Percentiles rank a stretch among this genome's conserved stretches.
Evolutionary conservation across 2,797 vertebrate species (phyloP).

Genomic region (Champsocephalus gunnari): DNA sequence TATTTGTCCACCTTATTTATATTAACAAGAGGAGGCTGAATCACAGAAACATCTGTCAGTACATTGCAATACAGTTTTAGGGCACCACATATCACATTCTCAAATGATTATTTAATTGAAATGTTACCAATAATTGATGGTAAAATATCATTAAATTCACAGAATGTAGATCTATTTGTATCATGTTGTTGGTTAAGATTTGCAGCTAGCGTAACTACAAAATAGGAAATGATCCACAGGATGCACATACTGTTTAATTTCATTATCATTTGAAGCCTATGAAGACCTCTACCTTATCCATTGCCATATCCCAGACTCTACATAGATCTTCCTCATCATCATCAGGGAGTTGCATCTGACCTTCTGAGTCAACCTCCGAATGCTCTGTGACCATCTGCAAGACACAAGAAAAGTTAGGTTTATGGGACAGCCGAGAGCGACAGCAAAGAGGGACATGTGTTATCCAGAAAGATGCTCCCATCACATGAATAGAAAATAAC

Average conservation of each 20-base stretch:
- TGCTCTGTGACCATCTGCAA: slow-evolving; percentile 80
- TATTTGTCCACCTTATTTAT: not conserved
- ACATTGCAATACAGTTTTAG: not conserved
- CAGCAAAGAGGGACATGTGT: not conserved
- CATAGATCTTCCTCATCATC: slow-evolving; percentile 94
- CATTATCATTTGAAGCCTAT: not conserved
- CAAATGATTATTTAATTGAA: not conserved
- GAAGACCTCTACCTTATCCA: slow-evolving; percentile 89
- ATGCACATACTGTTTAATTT: not conserved
- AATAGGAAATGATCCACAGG: not conserved
- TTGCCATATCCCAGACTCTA: slow-evolving; percentile 98
- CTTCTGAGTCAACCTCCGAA: slow-evolving; percentile 68
- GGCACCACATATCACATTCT: not conserved
- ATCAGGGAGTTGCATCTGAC: slow-evolving; percentile 85
- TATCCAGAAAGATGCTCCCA: not conserved
- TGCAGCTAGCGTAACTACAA: not conserved
- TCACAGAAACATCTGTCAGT: not conserved
- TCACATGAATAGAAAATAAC: not conserved
- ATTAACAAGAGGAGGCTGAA: not conserved
- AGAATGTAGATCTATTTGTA: not conserved
- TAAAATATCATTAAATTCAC: not conserved
- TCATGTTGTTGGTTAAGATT: not conserved
- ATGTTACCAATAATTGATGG: not conserved
- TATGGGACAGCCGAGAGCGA: not conserved
- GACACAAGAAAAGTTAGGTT: not conserved